A percentile compares a stretch with the other conserved stretches of the same genome.
These are phyloP conservation scores for Drosophila kanekoi DNA, from an alignment of 2,888 invertebrate species.

Conservation along the genomic window DNA sequence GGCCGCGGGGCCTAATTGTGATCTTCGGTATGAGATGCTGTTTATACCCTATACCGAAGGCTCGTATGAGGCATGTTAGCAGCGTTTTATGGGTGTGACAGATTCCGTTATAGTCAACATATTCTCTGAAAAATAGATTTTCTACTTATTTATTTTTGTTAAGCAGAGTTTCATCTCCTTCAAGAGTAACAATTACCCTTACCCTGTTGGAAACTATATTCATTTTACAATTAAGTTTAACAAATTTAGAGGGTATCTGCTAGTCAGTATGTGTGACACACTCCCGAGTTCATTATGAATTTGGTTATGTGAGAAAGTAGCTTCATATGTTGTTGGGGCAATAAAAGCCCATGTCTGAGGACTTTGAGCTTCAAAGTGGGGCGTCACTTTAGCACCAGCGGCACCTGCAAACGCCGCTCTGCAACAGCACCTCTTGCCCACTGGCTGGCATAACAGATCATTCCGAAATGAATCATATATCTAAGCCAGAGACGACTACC, in stretches of 20 bases:
- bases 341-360: conserved; percentile 54
- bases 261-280: neutral
- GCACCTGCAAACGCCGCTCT: conserved; percentile 35
- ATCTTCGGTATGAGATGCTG: conserved; percentile 24
- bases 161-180: too few species aligned
- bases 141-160: too few species aligned
- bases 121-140: too few species aligned
- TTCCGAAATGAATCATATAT: conserved; percentile 65
- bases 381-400: conserved; percentile 44
- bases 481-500: conserved; percentile 32
- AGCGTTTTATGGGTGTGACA: neutral
- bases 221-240: neutral
- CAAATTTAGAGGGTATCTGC: conserved; percentile 8
- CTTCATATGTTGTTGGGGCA: conserved; percentile 19
- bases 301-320: conserved; percentile 61
- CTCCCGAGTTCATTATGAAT: conserved; percentile 6
- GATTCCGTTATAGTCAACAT: too few species aligned
- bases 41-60: conserved; percentile 15
- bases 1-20: conserved; percentile 37
- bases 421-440: conserved; percentile 20
- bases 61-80: neutral
- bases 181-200: neutral
- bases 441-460: conserved; percentile 60
- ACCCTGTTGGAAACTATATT: too few species aligned
- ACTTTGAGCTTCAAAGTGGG: conserved; percentile 39